These are phyloP conservation scores for Amphipyra berbera DNA, from an alignment of 2,888 invertebrate genomes.

Conservation along the genomic window DNA sequence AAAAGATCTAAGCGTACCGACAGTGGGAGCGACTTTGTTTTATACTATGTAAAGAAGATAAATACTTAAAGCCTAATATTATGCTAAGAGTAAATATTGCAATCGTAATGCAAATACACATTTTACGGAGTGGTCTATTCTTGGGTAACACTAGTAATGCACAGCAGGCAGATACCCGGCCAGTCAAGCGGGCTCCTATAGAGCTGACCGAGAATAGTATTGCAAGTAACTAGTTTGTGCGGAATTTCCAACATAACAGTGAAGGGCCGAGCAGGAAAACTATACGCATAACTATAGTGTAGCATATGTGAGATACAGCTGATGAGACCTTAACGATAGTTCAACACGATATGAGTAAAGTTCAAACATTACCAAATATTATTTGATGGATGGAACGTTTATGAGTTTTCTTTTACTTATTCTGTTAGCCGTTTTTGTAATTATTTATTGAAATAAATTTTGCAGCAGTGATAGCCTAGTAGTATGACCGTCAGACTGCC, in stretches of 20 bases:
- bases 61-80: too few species aligned
- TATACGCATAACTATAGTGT: background rate
- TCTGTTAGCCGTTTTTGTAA: too few species aligned
- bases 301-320: background rate
- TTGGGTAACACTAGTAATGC: background rate
- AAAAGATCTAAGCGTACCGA: too few species aligned
- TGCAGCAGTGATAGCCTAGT: too few species aligned
- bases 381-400: background rate
- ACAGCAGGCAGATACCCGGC: background rate
- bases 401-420: background rate
- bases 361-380: background rate
- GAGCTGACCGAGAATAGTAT: conserved; percentile 1
- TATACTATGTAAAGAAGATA: too few species aligned
- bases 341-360: conserved; percentile 16
- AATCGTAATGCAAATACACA: background rate
- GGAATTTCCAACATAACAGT: conserved; percentile 24
- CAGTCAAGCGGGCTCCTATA: background rate
- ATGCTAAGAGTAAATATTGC: too few species aligned
- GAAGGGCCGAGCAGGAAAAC: conserved; percentile 29
- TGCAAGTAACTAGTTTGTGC: conserved; percentile 14
- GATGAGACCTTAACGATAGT: conserved; percentile 8
- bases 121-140: background rate
- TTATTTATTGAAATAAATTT: too few species aligned
- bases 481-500: too few species aligned
- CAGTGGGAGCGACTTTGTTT: too few species aligned